These are phyloP conservation scores for Drosophila bocqueti DNA, from an alignment of 1,140 invertebrate species.

Conservation along the genomic window DNA sequence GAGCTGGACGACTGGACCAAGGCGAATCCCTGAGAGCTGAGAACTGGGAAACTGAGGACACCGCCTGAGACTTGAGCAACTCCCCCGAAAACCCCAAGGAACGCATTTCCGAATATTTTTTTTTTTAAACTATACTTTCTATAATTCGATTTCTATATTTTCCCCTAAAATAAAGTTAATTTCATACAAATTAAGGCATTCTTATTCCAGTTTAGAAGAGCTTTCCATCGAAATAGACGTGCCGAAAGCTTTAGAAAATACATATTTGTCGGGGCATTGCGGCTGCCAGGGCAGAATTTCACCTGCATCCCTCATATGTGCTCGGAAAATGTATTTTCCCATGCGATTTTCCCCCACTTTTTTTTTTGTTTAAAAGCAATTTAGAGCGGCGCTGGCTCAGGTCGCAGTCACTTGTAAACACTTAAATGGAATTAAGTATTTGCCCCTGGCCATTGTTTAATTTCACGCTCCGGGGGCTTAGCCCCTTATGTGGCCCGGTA, in stretches of 20 bases:
- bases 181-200: background rate
- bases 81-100: background rate
- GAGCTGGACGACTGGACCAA: too few species aligned
- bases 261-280: background rate
- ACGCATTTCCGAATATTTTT: background rate
- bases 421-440: conserved; percentile 4
- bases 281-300: background rate
- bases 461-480: conserved; percentile 35
- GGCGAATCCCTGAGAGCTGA: too few species aligned
- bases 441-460: conserved; percentile 48
- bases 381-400: background rate
- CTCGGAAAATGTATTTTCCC: background rate
- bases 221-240: background rate
- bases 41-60: background rate
- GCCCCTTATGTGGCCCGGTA: conserved; percentile 10
- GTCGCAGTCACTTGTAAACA: conserved; percentile 15
- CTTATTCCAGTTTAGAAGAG: background rate
- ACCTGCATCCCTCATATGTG: background rate
- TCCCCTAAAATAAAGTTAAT: background rate
- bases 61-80: background rate
- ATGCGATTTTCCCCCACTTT: background rate
- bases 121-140: background rate
- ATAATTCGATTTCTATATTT: background rate
- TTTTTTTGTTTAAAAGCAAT: background rate
- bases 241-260: background rate